Percentiles rank a stretch among this genome's conserved stretches.
phyloP scores from a whole-genome alignment of 1,140 invertebrate genomes.

The Aphaenogaster ashmeadi region DNA sequence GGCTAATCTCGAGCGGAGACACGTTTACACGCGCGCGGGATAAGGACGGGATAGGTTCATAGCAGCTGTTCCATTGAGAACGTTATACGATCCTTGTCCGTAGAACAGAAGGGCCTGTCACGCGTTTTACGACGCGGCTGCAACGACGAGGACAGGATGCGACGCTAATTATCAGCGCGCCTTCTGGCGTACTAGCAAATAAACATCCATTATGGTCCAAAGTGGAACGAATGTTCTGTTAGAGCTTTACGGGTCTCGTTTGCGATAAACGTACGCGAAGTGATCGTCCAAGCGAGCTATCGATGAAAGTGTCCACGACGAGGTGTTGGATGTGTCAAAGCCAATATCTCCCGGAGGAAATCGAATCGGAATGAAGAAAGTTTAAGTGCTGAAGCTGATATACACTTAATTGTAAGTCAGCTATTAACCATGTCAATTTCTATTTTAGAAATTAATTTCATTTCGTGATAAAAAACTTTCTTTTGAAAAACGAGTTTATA shows the following conservation, averaged over 20 bases:
- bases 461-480: background rate
- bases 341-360: slow-evolving; percentile 5
- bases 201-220: slow-evolving; percentile 37
- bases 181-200: slow-evolving; percentile 31
- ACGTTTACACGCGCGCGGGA: slow-evolving; percentile 44
- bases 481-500: background rate
- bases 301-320: slow-evolving; percentile 10
- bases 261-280: slow-evolving; percentile 2
- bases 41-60: background rate
- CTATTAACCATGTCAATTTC: slow-evolving; percentile 19
- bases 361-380: slow-evolving; percentile 24
- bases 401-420: background rate
- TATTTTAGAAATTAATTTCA: slow-evolving; percentile 14
- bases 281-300: background rate
- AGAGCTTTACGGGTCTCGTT: background rate
- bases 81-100: background rate
- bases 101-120: slow-evolving; percentile 26
- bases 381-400: slow-evolving; percentile 37
- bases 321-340: background rate
- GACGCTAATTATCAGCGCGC: slow-evolving; percentile 42
- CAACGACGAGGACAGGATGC: slow-evolving; percentile 31
- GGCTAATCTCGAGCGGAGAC: slow-evolving; percentile 41
- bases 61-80: slow-evolving; percentile 36
- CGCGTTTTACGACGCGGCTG: slow-evolving; percentile 39
- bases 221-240: slow-evolving; percentile 30